Percentiles rank a stretch among this genome's conserved stretches.
These are phyloP conservation scores for Amphiura filiformis DNA, from an alignment of 35 echinoderm and acorn worm genomes.

Conservation along the genomic window DNA sequence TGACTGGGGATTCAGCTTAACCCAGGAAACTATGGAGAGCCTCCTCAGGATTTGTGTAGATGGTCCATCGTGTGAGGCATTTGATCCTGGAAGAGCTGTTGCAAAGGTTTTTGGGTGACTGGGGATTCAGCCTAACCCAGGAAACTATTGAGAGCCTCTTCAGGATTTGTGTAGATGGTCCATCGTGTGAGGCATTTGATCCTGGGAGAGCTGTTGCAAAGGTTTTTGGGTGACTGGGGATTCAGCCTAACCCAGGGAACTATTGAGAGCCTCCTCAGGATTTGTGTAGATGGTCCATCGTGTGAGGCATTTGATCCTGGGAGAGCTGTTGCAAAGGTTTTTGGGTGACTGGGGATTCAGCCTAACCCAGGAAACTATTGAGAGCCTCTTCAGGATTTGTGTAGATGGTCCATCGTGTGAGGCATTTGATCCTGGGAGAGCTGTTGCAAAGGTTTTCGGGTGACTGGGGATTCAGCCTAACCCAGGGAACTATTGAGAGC, in stretches of 20 bases:
- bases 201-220: constrained; percentile 25
- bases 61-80: constrained; percentile 24
- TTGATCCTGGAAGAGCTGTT: constrained; percentile 26
- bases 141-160: constrained; percentile 44
- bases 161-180: constrained; percentile 39
- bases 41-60: constrained; percentile 40
- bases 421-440: constrained; percentile 12
- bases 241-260: constrained; percentile 16
- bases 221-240: constrained; percentile 50
- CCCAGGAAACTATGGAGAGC: constrained; percentile 28
- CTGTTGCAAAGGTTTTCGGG: constrained; percentile 35
- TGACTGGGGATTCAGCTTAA: constrained; percentile 51
- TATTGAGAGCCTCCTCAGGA: constrained; percentile 39
- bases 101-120: constrained; percentile 42
- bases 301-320: constrained; percentile 14
- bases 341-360: constrained; percentile 51
- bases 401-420: constrained; percentile 32
- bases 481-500: too few species aligned
- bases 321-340: constrained; percentile 25
- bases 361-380: constrained; percentile 25
- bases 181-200: constrained; percentile 18
- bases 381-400: constrained; percentile 41
- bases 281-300: constrained; percentile 44
- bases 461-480: too few species aligned
- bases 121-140: constrained; percentile 30